Conservation (phyloP, 1,140 invertebrate species). For the Thereuonema tuberculata region DNA sequence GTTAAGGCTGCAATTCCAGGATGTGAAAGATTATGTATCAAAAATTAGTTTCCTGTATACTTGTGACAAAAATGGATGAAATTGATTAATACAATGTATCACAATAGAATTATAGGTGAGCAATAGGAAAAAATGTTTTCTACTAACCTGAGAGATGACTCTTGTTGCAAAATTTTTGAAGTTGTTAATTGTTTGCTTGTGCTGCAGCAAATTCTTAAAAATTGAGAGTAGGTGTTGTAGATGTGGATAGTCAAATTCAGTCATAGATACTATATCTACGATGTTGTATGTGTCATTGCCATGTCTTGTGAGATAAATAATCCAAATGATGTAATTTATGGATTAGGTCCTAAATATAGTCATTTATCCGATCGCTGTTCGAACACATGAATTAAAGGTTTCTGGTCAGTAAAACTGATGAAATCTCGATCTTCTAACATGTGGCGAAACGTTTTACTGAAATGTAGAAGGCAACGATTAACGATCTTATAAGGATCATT, state of each 20-base stretch:
- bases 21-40: not conserved
- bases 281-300: not conserved
- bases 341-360: not conserved
- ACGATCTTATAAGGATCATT: slow-evolving; percentile 31
- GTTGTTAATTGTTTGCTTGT: too few relatives aligned
- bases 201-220: not conserved
- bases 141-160: too few relatives aligned
- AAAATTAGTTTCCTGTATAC: not conserved
- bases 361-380: not conserved
- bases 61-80: not conserved
- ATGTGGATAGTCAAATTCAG: not conserved
- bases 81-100: not conserved
- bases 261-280: not conserved
- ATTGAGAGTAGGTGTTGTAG: not conserved
- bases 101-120: not conserved
- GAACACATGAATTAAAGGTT: slow-evolving; percentile 27
- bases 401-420: slow-evolving; percentile 30
- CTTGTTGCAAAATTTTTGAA: too few relatives aligned
- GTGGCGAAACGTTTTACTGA: slow-evolving; percentile 32
- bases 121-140: not conserved
- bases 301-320: not conserved
- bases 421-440: slow-evolving; percentile 30
- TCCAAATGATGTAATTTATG: not conserved
- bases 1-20: not conserved
- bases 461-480: slow-evolving; percentile 36